Base-by-base conservation (phyloP, 1,140 invertebrate genomes). In the Caerostris extrusa region DNA sequence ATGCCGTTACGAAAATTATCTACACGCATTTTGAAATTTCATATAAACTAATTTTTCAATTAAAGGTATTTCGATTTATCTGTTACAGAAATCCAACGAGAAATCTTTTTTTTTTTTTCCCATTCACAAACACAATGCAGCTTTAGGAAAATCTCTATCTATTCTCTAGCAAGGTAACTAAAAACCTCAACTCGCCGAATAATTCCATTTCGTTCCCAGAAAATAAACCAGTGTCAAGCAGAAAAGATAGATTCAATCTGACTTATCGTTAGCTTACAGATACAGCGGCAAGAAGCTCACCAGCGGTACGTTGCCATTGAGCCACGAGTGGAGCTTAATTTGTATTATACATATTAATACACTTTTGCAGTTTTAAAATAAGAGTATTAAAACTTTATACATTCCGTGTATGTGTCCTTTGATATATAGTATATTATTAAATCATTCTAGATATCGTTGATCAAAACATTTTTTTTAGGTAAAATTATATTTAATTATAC, bases 181-280 rank as follows among this genome's bases (percentile, higher is more conserved):
- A 64, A 64, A 64, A 64, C 61, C 17, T 5, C 12, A 12, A 64
- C 50, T 2, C 61, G 12, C 12, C 34, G 50, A 55, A 34, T 81
- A 81, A 81, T 81, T 81, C 34, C 57, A 85, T 19, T 60, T 12
- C 57, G 19, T 50, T 10, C n/a, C 8, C 6, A 19, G n/a, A 57
- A 60, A 85, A 85, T 85, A 56, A 85, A 17, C 19, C 58, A 85
- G 19, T 14, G 17, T 85, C 56, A n/a, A 14, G 3, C 2, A 85
- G 55, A 85, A 85, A 85, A 53, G 55, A 90, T 50, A 64, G 58
- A 90, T 71, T 58, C 64, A 90, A 90, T 90, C 69, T 77, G 53
- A 17, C n/a, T 90, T 90, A 90, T 71, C 71, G 88, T 90, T 71
- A 90, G 67, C 88, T 64, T 19, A 77, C 88, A 90, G 64, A 53